Evolutionary conservation across 2,888 invertebrate species (phyloP).

Genomic region (Dusona sp.): DNA sequence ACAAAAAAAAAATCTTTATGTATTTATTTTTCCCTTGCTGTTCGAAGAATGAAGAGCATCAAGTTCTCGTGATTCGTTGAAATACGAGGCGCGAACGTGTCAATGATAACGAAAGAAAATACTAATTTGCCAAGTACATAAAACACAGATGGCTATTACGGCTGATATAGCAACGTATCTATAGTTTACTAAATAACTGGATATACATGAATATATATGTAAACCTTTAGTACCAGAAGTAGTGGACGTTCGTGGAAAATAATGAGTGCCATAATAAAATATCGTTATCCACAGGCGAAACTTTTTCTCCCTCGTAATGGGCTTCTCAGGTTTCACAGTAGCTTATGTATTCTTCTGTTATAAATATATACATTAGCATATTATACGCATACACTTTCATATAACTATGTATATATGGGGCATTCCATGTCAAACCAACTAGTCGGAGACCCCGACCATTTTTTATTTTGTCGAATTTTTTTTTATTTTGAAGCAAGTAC

Average conservation of each 20-base stretch:
- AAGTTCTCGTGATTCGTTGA: slow-evolving; percentile 14
- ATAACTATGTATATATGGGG: slow-evolving; percentile 17
- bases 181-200: slow-evolving; percentile 11
- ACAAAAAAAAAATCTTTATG: neutral
- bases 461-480: no score
- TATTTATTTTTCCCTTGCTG: slow-evolving; percentile 7
- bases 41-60: neutral
- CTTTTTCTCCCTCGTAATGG: slow-evolving; percentile 52
- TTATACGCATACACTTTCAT: neutral
- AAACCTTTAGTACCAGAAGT: neutral
- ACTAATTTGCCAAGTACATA: slow-evolving; percentile 24
- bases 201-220: neutral
- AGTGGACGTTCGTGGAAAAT: slow-evolving; percentile 56
- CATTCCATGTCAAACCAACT: no score
- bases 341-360: slow-evolving; percentile 6
- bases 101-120: slow-evolving; percentile 26
- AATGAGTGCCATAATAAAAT: slow-evolving; percentile 65
- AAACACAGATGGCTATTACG: slow-evolving; percentile 23
- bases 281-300: slow-evolving; percentile 62
- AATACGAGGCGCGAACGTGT: slow-evolving; percentile 1
- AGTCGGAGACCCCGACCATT: no score
- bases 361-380: neutral
- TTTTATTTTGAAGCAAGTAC: no score
- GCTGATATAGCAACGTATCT: slow-evolving; percentile 17
- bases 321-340: slow-evolving; percentile 51